Evolutionary conservation across 2,888 invertebrate genomes (phyloP).

Genomic region (Furcula furcula): DNA sequence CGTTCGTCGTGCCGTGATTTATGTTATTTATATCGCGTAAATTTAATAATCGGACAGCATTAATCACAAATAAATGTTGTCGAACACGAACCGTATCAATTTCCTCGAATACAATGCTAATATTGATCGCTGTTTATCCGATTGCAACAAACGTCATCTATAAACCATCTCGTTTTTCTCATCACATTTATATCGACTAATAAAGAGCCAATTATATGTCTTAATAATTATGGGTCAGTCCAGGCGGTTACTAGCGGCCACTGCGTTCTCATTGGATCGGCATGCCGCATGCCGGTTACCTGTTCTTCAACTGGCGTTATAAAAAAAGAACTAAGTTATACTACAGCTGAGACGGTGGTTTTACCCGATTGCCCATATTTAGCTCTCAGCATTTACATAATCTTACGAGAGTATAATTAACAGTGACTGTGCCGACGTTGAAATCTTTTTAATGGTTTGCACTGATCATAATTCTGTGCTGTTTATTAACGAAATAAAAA

Average conservation of each 20-base stretch:
- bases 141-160: not conserved
- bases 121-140: slow-evolving; percentile 2
- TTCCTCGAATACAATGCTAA: not conserved
- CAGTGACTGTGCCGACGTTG: too few relatives aligned
- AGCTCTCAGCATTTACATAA: slow-evolving; percentile 20
- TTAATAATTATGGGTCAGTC: slow-evolving; percentile 18
- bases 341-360: slow-evolving; percentile 24
- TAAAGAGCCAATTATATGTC: slow-evolving; percentile 27
- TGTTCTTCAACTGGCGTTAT: slow-evolving; percentile 29
- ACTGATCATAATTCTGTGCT: too few relatives aligned
- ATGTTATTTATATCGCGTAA: too few relatives aligned
- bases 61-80: not conserved
- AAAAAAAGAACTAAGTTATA: slow-evolving; percentile 21
- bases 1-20: too few relatives aligned
- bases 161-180: not conserved
- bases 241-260: slow-evolving; percentile 10
- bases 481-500: too few relatives aligned
- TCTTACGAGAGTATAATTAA: not conserved
- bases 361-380: slow-evolving; percentile 30
- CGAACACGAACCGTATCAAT: not conserved
- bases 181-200: slow-evolving; percentile 9
- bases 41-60: too few relatives aligned
- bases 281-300: slow-evolving; percentile 52
- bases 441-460: too few relatives aligned
- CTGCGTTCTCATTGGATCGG: slow-evolving; percentile 49